Conservation (phyloP, 2,888 invertebrate genomes). For the Agrilus cyanescens region DNA sequence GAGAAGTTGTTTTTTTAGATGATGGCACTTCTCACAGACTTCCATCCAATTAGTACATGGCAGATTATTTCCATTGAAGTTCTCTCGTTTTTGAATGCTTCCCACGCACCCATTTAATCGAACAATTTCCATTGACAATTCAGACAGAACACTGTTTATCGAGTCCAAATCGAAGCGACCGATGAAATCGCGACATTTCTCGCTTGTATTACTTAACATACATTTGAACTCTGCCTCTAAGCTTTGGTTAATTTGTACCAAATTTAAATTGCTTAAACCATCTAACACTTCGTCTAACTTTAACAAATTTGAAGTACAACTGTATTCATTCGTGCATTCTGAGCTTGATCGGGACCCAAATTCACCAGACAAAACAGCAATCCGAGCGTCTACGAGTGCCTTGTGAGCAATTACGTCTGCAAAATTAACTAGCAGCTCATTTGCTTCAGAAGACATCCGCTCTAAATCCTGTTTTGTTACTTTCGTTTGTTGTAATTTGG, state of each 20-base stretch:
- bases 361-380: slow-evolving; percentile 43
- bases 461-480: slow-evolving; percentile 40
- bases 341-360: slow-evolving; percentile 6
- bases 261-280: slow-evolving; percentile 38
- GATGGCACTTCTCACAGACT: slow-evolving; percentile 45
- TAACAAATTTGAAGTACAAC: slow-evolving; percentile 23
- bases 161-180: slow-evolving; percentile 15
- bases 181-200: slow-evolving; percentile 31
- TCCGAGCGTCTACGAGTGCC: slow-evolving; percentile 63
- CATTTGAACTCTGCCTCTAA: slow-evolving; percentile 56
- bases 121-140: slow-evolving; percentile 15
- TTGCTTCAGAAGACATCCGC: slow-evolving; percentile 37
- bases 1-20: slow-evolving; percentile 40
- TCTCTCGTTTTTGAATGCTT: not conserved
- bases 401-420: slow-evolving; percentile 63
- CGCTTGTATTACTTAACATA: slow-evolving; percentile 51
- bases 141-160: slow-evolving; percentile 11
- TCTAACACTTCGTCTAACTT: slow-evolving; percentile 29
- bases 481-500: slow-evolving; percentile 41
- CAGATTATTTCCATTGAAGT: slow-evolving; percentile 7
- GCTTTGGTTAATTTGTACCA: slow-evolving; percentile 37
- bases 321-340: slow-evolving; percentile 9
- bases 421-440: slow-evolving; percentile 48
- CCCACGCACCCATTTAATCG: slow-evolving; percentile 13
- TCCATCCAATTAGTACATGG: slow-evolving; percentile 22